Conservation (phyloP, 1,140 invertebrate genomes). For the Myzus persicae region DNA sequence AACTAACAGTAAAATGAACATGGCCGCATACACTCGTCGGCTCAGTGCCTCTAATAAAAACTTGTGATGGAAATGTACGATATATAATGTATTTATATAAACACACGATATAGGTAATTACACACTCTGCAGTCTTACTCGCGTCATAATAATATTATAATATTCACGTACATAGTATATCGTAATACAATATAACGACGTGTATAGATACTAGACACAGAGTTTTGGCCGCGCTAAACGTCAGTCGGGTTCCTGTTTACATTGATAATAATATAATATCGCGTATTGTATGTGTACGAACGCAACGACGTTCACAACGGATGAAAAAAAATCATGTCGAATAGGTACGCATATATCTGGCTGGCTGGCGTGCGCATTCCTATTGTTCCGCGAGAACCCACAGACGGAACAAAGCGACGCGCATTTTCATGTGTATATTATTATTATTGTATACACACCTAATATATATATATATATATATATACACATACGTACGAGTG, state of each 20-base stretch:
- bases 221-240: background rate
- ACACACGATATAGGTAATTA: background rate
- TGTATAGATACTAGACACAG: too few species aligned
- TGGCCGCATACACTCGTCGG: background rate
- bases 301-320: background rate
- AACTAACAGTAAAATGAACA: background rate
- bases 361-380: background rate
- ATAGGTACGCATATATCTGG: background rate
- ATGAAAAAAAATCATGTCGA: constrained; percentile 19
- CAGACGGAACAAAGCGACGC: constrained; percentile 14
- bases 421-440: constrained; percentile 2
- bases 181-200: too few species aligned
- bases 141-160: too few species aligned
- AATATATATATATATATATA: background rate
- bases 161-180: too few species aligned
- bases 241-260: background rate
- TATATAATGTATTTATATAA: background rate
- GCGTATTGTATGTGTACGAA: background rate
- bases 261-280: background rate
- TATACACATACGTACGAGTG: background rate
- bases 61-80: too few species aligned
- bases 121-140: too few species aligned
- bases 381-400: background rate
- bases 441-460: constrained; percentile 3
- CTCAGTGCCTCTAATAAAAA: too few species aligned